Conservation (phyloP, 2,797 vertebrate species). For the Chaetodon trifasciatus region DNA sequence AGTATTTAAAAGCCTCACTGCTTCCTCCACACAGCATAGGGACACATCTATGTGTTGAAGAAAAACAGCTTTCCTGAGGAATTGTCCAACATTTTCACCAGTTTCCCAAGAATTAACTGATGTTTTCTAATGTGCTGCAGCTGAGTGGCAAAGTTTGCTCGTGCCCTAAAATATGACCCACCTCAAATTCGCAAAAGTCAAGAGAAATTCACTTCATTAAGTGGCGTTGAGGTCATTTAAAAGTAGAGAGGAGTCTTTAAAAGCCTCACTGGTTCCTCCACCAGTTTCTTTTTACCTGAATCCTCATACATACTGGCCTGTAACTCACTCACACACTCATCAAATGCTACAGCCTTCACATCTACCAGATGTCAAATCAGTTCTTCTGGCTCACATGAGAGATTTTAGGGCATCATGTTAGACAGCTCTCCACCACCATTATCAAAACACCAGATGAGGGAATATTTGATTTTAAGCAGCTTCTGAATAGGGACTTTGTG, state of each 20-base stretch:
- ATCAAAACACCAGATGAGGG: background rate
- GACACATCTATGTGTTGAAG: background rate
- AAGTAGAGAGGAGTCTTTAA: conserved; percentile 5
- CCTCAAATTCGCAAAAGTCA: conserved; percentile 14
- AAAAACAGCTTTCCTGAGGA: background rate
- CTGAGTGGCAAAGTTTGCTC: conserved; percentile 11
- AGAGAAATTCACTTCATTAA: conserved; percentile 23
- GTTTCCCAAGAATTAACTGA: conserved; percentile 15
- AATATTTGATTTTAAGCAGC: background rate
- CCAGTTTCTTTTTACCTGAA: background rate
- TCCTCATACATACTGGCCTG: background rate
- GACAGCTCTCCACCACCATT: background rate
- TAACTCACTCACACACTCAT: background rate
- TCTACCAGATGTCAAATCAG: background rate
- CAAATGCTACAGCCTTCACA: background rate
- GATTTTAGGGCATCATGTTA: background rate
- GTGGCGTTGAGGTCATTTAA: background rate
- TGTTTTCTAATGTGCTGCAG: conserved; percentile 2
- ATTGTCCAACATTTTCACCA: conserved; percentile 2
- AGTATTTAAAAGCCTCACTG: too few species aligned
- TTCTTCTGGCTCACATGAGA: background rate
- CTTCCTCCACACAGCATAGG: background rate
- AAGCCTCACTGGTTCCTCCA: background rate
- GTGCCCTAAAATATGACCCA: conserved; percentile 17
- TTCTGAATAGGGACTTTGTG: background rate